Evolutionary conservation across 2,888 invertebrate genomes (phyloP), one percentile per base, ranked within the genome.

Genomic region (Lepidochrysops patricia): DNA sequence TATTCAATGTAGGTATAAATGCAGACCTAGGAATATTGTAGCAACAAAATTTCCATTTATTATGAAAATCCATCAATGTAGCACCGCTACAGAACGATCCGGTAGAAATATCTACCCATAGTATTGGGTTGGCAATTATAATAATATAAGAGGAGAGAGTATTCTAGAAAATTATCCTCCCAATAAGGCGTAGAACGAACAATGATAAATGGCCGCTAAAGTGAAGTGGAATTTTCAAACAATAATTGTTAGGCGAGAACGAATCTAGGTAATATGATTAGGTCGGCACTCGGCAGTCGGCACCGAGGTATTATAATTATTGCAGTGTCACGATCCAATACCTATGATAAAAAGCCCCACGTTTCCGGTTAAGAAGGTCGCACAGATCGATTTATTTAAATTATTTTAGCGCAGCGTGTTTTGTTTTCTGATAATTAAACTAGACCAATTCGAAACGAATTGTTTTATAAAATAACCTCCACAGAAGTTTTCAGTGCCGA

Each of bases 301-400:
- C 43, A 43, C 43, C 19, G 43, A 43, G 57, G 56, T 64, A 54
- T 60, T 60, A 63, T 57, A 60, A 59, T 64, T 64, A 63, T 58
- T 63, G 67, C 69, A 63, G 60, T 65, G 67, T 70, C 72, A 72
- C 71, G 69, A 69, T 64, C 68, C 65, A 67, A 72, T 70, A 68
- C 64, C 57, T 61, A 62, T 64, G 65, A 67, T 65, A 64, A 65
- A 63, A 71, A 70, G 62, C 69, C 66, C 64, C 63, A 66, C 64
- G 66, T 71, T 73, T 74, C 73, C 71, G 73, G 69, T 65, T 71
- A 70, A 68, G 68, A 70, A 70, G 70, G 68, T 72, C 70, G 67
- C 61, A 67, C 63, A 68, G 67, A 72, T 66, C 65, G 66, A 72
- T 59, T 58, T 35, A 70, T 67, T 70, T 68, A 68, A 66, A 70